Evolutionary conservation across 2,888 invertebrate genomes (phyloP), one percentile per base, ranked within the genome.

Genomic region (Ganaspis brasiliensis): DNA sequence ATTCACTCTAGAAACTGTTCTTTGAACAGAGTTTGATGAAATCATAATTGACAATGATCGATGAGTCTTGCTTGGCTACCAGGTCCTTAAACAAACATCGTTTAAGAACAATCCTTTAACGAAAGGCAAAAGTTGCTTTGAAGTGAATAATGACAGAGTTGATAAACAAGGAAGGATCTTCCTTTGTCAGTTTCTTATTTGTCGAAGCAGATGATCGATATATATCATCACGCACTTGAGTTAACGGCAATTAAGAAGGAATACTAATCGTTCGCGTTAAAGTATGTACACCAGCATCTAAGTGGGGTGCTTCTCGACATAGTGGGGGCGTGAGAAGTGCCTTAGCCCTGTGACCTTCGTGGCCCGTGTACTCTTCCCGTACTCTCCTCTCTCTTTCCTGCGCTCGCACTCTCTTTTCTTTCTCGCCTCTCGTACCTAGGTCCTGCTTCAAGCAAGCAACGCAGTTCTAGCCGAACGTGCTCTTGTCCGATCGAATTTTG

Each of bases 301-400:
- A 90, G 90, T 90, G 89, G 89, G 88, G 88, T 89, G 88, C 88
- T 88, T 85, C 84, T 82, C 86, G 87, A 87, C 86, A 87, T 88
- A 86, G 88, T 88, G 89, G 89, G 91, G 91, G 91, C 91, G 91
- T 91, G 91, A 91, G 91, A 91, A 91, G 90, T 89, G 89, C 90
- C 89, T 89, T 88, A 87, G 88, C 90, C 90, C 90, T 90, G 89
- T 89, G 90, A 91, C 90, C 91, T 89, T 88, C 86, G 87, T 85
- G 87, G 85, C 87, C 88, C 86, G 84, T 84, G 85, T 84, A 85
- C 82, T 79, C 84, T 75, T 87, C 84, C 84, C 71, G 77, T 72
- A 70, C 55, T 70, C 76, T 67, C 35, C 52, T 37, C 63, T 37
- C 70, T 31, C 40, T 31, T 35, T 45, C 10, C 49, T 59, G 57